phyloP scores from a whole-genome alignment of 2,797 vertebrate genomes.

The Pyrrhura leucotis region DNA sequence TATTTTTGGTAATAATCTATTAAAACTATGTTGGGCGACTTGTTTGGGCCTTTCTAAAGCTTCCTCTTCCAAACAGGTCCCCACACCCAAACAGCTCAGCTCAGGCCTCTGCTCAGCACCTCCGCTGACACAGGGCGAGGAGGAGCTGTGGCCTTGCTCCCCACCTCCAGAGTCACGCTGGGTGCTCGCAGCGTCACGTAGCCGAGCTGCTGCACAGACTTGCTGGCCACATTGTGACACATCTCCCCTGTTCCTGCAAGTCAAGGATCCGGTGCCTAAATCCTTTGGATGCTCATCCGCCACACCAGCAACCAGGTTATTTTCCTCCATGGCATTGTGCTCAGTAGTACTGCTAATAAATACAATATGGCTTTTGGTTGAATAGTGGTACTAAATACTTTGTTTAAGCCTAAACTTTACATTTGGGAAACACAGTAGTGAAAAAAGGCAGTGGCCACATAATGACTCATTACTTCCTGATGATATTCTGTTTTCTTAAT shows the following conservation, averaged over 20 bases:
- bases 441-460: background rate
- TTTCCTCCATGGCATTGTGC: background rate
- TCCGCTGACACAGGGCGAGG: accelerated
- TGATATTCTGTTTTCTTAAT: constrained; percentile 23
- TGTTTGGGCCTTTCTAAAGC: background rate
- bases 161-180: accelerated
- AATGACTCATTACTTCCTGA: constrained; percentile 49
- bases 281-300: background rate
- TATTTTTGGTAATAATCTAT: background rate
- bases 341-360: background rate
- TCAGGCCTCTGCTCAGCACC: background rate
- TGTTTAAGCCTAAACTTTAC: background rate
- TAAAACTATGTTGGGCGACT: constrained; percentile 17
- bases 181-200: accelerated
- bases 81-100: background rate
- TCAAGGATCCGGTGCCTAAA: background rate
- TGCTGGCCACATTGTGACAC: background rate
- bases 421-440: background rate
- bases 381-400: background rate
- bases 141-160: background rate
- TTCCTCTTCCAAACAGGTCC: background rate
- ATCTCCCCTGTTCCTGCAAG: background rate
- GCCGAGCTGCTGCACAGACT: background rate
- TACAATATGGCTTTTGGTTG: accelerated
- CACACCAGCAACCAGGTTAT: background rate